Percentiles rank a stretch among this genome's conserved stretches.
These are phyloP conservation scores for Orchesella cincta DNA, from an alignment of 1,140 invertebrate genomes.

Conservation along the genomic window DNA sequence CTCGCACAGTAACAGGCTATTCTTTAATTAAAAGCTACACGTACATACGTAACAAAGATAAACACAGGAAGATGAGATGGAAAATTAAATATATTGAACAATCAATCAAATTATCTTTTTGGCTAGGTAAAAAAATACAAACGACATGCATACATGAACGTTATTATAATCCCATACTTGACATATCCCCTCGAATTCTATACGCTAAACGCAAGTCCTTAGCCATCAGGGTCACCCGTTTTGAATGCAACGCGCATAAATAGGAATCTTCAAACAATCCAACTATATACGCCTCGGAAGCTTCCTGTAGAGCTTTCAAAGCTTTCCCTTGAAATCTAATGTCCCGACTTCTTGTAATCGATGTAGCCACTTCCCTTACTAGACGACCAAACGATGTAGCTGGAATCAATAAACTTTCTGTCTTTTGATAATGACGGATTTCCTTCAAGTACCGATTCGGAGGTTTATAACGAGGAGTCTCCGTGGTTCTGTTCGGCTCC, in stretches of 20 bases:
- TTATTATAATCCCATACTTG: neutral
- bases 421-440: neutral
- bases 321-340: neutral
- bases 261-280: slow-evolving; percentile 75
- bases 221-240: slow-evolving; percentile 93
- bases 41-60: neutral
- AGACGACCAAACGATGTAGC: neutral
- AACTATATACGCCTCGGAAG: slow-evolving; percentile 82
- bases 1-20: neutral
- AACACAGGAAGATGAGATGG: neutral
- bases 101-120: neutral
- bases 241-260: slow-evolving; percentile 79
- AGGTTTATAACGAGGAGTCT: neutral
- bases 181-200: slow-evolving; percentile 73
- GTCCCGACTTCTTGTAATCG: neutral
- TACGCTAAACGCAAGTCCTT: slow-evolving; percentile 89
- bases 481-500: neutral
- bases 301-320: slow-evolving; percentile 68
- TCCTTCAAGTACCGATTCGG: neutral
- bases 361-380: neutral
- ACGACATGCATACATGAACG: neutral
- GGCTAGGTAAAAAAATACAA: neutral
- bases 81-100: neutral
- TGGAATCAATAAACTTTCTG: neutral
- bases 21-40: neutral